Conservation (phyloP, 2,888 invertebrate species). For the Drosophila monieri region DNA sequence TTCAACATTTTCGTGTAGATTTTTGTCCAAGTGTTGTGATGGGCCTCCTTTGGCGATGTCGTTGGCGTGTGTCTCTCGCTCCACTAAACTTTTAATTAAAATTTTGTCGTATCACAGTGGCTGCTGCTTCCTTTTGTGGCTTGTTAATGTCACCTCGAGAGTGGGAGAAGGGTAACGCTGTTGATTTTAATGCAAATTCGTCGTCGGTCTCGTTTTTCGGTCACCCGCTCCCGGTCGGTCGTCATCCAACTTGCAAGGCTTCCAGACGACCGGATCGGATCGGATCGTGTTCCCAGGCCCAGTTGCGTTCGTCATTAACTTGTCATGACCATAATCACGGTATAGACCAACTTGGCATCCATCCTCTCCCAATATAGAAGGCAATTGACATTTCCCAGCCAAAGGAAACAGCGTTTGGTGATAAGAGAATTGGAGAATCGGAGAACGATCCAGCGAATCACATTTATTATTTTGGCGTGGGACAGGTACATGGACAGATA, state of each 20-base stretch:
- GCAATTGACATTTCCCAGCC: slow-evolving; percentile 40
- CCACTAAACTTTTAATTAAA: slow-evolving; percentile 67
- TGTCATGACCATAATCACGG: slow-evolving; percentile 46
- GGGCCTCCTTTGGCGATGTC: slow-evolving; percentile 37
- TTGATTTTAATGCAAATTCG: slow-evolving; percentile 45
- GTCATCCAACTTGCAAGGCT: slow-evolving; percentile 33
- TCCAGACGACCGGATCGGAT: slow-evolving; percentile 14
- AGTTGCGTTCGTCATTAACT: slow-evolving; percentile 51
- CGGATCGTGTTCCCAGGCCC: slow-evolving; percentile 36
- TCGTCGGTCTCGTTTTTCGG: slow-evolving; percentile 24
- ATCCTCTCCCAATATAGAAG: slow-evolving; percentile 30
- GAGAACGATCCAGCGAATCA: too few relatives aligned
- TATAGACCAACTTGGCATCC: slow-evolving; percentile 35
- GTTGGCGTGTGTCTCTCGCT: slow-evolving; percentile 61
- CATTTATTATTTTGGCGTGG: slow-evolving; percentile 21
- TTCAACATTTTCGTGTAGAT: not conserved
- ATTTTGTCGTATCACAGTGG: slow-evolving; percentile 58
- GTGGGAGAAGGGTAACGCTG: slow-evolving; percentile 13
- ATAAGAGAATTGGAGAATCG: slow-evolving; percentile 1
- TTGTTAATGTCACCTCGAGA: slow-evolving; percentile 47
- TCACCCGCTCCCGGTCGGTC: not conserved
- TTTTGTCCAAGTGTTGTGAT: not conserved
- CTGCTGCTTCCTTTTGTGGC: slow-evolving; percentile 59
- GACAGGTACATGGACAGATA: slow-evolving; percentile 26
- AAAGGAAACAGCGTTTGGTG: not conserved